Evolutionary conservation across 2,113 vertebrate species (phyloP), one percentile per base, ranked within the genome.

Genomic region (Chauna torquata): DNA sequence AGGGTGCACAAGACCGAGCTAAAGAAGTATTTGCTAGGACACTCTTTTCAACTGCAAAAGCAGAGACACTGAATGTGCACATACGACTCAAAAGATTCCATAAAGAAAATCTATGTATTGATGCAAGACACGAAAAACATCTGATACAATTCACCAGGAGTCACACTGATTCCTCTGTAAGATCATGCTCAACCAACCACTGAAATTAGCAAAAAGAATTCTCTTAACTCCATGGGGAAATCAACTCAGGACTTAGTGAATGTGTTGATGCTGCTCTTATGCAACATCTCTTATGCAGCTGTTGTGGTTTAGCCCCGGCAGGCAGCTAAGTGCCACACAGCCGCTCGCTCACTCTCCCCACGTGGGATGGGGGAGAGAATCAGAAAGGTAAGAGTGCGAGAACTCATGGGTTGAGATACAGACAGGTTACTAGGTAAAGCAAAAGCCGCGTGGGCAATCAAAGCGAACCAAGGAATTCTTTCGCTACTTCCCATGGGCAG

Each of bases 81-180:
- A 2, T 5, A 23, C 0, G 0, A 6, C 18, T 34, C 5, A 1
- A 78, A 61, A 91, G 52, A 64, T 27, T 64, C 65, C 14, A 2
- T 24, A 14, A 61, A 61, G 16, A 78, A 72, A 84, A 59, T 14
- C 12, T 45, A 14, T 49, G 64, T 49, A 12, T 32, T 45, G 65
- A 49, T 72, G 32, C 23, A 91, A 49, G 20, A 61, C 5, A 6
- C 24, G 34, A 38, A 66, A 88, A 86, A 27, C 1, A 8, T 23
- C 16, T 71, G 24, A 18, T 68, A 72, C 12, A 86, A 66, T 61
- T 86, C 64, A 65, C 7, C 14, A 75, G 59, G 47, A 86, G 44
- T 78, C 18, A 71, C 38, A 30, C 8, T 8, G 49, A 72, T 45
- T 83, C 16, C 32, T 78, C 17, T 88, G 25, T 59, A 66, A 94